A percentile compares a stretch with the other conserved stretches of the same genome.
These are phyloP conservation scores for Gnathonemus longibarbis DNA, from an alignment of 2,113 vertebrate species.

Conservation along the genomic window DNA sequence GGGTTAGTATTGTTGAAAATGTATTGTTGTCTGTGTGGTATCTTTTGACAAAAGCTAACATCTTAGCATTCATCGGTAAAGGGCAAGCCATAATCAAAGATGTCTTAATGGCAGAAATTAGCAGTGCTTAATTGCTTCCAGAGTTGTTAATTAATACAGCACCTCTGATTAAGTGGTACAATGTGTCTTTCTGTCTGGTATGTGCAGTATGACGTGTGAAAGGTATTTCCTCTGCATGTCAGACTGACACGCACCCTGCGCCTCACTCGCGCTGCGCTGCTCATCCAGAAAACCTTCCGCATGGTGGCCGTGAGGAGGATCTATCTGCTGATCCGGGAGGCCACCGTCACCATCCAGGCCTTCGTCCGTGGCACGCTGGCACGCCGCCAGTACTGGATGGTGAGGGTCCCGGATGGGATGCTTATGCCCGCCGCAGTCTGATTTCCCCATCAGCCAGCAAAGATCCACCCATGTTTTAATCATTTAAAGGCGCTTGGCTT, in stretches of 20 bases:
- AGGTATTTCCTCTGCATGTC: neutral
- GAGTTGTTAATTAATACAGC: neutral
- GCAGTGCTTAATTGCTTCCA: neutral
- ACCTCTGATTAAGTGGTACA: neutral
- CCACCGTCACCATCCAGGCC: slow-evolving; percentile 61
- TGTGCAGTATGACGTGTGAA: neutral
- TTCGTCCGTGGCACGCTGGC: slow-evolving; percentile 54
- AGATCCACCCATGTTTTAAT: neutral
- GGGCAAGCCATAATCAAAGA: neutral
- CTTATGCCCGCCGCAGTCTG: neutral
- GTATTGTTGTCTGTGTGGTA: neutral
- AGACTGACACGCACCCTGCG: slow-evolving; percentile 49
- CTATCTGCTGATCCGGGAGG: slow-evolving; percentile 43
- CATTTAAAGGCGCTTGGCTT: neutral
- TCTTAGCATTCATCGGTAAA: neutral
- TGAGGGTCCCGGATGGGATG: slow-evolving; percentile 19
- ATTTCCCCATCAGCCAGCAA: neutral
- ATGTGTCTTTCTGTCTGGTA: neutral
- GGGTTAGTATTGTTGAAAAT: neutral
- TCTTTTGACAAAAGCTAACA: neutral
- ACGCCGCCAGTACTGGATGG: slow-evolving; percentile 42
- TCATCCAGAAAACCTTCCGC: slow-evolving; percentile 59
- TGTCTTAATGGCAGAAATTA: neutral
- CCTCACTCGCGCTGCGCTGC: slow-evolving; percentile 50
- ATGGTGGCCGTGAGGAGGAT: slow-evolving; percentile 50